Base-by-base conservation (phyloP, 1,140 invertebrate species). In the Chelonus insularis region DNA sequence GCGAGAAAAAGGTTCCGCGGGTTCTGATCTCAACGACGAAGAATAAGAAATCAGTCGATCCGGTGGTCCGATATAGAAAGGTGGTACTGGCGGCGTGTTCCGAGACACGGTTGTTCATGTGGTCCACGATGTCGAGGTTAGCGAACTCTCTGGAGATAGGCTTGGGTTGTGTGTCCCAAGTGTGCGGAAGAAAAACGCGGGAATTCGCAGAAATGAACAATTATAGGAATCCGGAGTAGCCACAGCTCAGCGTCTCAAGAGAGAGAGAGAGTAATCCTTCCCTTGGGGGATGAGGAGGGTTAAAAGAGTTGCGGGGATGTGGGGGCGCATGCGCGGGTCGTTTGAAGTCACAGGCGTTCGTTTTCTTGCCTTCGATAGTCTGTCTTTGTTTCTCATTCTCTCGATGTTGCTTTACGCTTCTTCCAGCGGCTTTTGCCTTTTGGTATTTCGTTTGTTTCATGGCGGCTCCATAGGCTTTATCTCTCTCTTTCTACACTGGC, bases 201-300 rank as follows among this genome's bases (percentile, higher is more conserved):
- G 79, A 78, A 79, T 79, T 77, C 72, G 73, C 75, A 79, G 78
- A 79, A 80, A 79, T 79, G 76, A 79, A 80, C 78, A 80, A 81
- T 81, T 79, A 78, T 78, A 78, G 76, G 79, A 81, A 81, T 80
- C 70, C 76, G 71, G 75, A 75, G 74, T 75, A 75, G 73, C 72
- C 72, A 73, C 62, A 58, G 64, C 56, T 43, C 21, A 37, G 55
- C 60, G 37, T 18, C 57, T 20, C 34, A 23, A 43, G 57, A 48
- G 34, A 45, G 47, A 39, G 54, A 34, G n/a, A 4, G 23, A 32
- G 32, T 18, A 62, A 59, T 66, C 62, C 62, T 65, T 64, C 68
- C 63, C 57, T 58, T 50, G 63, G 59, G 65, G 64, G 52, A 55
- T n/a, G 59, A 66, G 70, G 67, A 47, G 14, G 48, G 66, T 69